Evolutionary conservation across 2,888 invertebrate genomes (phyloP).

Genomic region (Conomelus anceps): DNA sequence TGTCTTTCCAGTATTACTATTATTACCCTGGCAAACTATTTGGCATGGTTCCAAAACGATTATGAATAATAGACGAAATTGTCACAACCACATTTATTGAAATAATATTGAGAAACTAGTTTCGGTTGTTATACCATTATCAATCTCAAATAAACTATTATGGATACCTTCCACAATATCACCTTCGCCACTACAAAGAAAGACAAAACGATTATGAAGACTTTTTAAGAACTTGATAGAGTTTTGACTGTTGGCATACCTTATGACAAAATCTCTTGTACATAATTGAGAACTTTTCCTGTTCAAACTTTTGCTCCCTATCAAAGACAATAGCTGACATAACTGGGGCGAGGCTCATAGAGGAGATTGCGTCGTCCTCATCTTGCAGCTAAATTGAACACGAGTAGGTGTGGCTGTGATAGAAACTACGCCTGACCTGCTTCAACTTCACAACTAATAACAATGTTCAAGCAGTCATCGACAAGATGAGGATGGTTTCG

Average conservation of each 20-base stretch:
- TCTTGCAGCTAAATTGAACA: background rate
- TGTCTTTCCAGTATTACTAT: no score
- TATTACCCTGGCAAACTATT: no score
- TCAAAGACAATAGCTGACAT: background rate
- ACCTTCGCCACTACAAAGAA: no score
- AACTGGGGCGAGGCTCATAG: background rate
- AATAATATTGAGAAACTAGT: no score
- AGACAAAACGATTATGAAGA: background rate
- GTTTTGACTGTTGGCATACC: background rate
- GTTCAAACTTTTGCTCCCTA: background rate
- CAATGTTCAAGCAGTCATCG: background rate
- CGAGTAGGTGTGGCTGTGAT: background rate
- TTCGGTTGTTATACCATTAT: no score
- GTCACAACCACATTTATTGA: no score
- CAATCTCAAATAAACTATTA: no score
- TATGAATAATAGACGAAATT: no score
- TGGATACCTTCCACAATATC: no score
- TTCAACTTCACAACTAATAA: background rate
- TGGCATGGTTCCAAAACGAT: no score
- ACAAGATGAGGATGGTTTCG: background rate
- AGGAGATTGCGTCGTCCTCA: background rate
- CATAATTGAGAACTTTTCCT: no score
- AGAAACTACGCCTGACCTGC: background rate
- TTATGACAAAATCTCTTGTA: background rate
- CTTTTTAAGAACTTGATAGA: no score